Base-by-base conservation (phyloP, 2,888 invertebrate genomes). In the Rotaria sp. region DNA sequence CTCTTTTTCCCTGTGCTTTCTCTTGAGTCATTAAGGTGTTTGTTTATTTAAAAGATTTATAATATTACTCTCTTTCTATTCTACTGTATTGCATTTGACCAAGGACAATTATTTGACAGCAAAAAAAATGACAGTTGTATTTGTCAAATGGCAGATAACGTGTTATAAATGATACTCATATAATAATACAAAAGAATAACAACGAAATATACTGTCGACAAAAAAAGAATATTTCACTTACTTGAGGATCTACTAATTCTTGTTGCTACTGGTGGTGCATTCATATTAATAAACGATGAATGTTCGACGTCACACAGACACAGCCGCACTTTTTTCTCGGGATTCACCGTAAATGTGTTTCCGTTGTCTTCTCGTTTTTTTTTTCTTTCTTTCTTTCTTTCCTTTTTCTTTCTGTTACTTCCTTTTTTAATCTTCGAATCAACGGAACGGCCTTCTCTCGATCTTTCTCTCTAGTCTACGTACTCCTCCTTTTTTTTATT, bases 261-360 rank as follows among this genome's bases (percentile, higher is more conserved):
- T 7, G 67, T 11, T 67, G 67, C 21, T 67, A 18, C 5, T 30
- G 35, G 18, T 35, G 35, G 15, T 67, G 67, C 21, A 8, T 67
- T 35, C 30, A 67, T 67, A n/a, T 35, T 35, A 8, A 67, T 30
- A 21, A 35, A 38, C 21, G 21, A 67, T 21, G 18, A 35, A 67
- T 67, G 67, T 3, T 67, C 21, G 5, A 21, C 21, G 67, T 67
- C 67, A 35, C 35, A 67, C 21, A 35, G 21, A 35, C 35, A 35
- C 67, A 67, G 7, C 26, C 24, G 55, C 55, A 55, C 35, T 67
- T 35, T 67, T n/a, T 26, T 21, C 7, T 35, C 5, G 67, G 35
- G 67, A 67, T 67, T 67, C 67, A 67, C 67, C 67, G 67, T 67
- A 67, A 67, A 67, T 67, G 35, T 35, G 35, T 67, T 67, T 67